Percentiles rank a stretch among this genome's conserved stretches.
Evolutionary conservation across 2,113 vertebrate species (phyloP).

Genomic region (Varanus komodoensis): DNA sequence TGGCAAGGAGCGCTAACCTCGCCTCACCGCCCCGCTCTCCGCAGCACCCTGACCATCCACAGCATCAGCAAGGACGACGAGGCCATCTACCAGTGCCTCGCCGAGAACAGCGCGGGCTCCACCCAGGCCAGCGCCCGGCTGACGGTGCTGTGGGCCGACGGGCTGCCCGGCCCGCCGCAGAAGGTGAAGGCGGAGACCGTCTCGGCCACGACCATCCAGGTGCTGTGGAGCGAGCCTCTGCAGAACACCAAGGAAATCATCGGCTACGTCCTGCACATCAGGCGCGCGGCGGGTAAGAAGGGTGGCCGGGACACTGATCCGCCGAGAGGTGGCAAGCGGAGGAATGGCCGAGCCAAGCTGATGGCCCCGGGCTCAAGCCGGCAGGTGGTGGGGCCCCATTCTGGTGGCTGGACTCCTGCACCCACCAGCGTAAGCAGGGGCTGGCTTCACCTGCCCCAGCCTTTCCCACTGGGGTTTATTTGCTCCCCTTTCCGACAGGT

Average conservation of each 20-base stretch:
- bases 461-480: no score
- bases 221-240: slow-evolving; percentile 92
- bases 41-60: slow-evolving; percentile 92
- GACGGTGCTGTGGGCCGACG: slow-evolving; percentile 94
- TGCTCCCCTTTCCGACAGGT: no score
- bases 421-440: no score
- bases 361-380: no score
- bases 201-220: slow-evolving; percentile 90
- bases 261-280: slow-evolving; percentile 95
- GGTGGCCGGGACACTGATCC: no score
- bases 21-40: not conserved
- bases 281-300: slow-evolving; percentile 85
- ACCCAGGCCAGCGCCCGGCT: slow-evolving; percentile 95
- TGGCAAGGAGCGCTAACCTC: not conserved
- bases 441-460: no score
- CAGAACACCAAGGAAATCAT: slow-evolving; percentile 97
- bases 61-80: slow-evolving; percentile 93
- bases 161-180: slow-evolving; percentile 89
- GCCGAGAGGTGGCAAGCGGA: no score
- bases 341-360: no score
- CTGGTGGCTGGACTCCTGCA: no score
- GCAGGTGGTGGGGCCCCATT: no score
- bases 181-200: slow-evolving; percentile 84
- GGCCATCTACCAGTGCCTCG: slow-evolving; percentile 98
- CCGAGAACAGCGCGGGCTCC: slow-evolving; percentile 96